Evolutionary conservation across 2,888 invertebrate species (phyloP).

Genomic region (Zygothrica quintamaculata): DNA sequence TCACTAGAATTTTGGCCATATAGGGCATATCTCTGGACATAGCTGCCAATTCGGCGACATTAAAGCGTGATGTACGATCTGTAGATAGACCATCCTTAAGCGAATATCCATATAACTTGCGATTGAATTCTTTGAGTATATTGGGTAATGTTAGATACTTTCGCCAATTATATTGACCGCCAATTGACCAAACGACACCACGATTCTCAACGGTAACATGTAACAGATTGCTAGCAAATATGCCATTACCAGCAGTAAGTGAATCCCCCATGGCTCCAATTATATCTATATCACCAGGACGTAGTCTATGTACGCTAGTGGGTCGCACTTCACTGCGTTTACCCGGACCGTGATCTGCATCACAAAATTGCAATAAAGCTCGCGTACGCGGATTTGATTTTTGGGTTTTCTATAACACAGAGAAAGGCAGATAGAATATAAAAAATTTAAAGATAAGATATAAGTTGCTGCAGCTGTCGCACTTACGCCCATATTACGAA

Average conservation of each 20-base stretch:
- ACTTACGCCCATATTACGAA: constrained; percentile 75
- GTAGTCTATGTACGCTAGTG: constrained; percentile 86
- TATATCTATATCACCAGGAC: constrained; percentile 88
- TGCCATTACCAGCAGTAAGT: constrained; percentile 86
- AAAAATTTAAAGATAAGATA: no score
- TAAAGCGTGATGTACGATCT: constrained; percentile 85
- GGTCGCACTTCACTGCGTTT: constrained; percentile 84
- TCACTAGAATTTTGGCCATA: constrained; percentile 86
- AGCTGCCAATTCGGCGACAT: constrained; percentile 87
- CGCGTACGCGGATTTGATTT: constrained; percentile 68
- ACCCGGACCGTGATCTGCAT: constrained; percentile 81
- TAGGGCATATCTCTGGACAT: constrained; percentile 86
- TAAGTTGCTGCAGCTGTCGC: background rate
- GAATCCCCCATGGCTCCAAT: constrained; percentile 87
- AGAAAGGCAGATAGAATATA: no score
- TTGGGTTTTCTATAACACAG: constrained; percentile 84
- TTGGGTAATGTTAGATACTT: constrained; percentile 86
- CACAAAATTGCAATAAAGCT: constrained; percentile 80
- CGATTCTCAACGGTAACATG: constrained; percentile 85
- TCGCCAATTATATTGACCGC: constrained; percentile 86
- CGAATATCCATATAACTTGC: constrained; percentile 87
- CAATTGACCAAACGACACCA: constrained; percentile 85
- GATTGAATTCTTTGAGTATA: constrained; percentile 88
- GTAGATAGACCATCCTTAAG: constrained; percentile 85
- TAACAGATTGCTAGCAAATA: constrained; percentile 74